phyloP scores from a whole-genome alignment of 2,113 vertebrate species.

The Ramphastos sulfuratus region DNA sequence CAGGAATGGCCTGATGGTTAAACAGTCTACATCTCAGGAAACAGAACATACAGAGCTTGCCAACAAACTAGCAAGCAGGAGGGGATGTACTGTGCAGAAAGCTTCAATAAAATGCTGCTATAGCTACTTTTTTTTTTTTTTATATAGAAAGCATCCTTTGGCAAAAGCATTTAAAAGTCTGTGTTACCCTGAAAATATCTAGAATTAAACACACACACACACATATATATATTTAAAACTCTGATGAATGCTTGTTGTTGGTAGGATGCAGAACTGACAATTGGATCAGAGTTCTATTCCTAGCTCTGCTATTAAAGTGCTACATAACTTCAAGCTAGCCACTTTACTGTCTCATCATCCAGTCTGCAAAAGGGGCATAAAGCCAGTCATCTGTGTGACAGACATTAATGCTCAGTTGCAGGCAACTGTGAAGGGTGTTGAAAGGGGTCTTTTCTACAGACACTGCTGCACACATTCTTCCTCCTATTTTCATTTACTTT shows the following conservation, averaged over 20 bases:
- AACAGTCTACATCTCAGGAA: neutral
- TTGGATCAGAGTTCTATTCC: neutral
- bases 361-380: neutral
- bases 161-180: neutral
- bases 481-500: neutral
- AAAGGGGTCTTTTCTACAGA: neutral
- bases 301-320: neutral
- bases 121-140: neutral
- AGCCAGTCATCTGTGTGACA: neutral
- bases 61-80: neutral
- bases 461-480: neutral
- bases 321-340: neutral
- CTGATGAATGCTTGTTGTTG: neutral
- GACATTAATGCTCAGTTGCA: neutral
- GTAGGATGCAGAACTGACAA: neutral
- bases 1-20: neutral
- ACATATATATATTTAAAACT: neutral
- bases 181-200: neutral
- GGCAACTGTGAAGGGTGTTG: neutral
- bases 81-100: neutral
- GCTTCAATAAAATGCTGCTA: neutral
- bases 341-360: neutral
- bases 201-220: neutral
- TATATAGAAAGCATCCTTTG: neutral
- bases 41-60: neutral